These are phyloP conservation scores for Drosophila quadrilineata DNA, from an alignment of 1,140 invertebrate genomes.

Conservation along the genomic window DNA sequence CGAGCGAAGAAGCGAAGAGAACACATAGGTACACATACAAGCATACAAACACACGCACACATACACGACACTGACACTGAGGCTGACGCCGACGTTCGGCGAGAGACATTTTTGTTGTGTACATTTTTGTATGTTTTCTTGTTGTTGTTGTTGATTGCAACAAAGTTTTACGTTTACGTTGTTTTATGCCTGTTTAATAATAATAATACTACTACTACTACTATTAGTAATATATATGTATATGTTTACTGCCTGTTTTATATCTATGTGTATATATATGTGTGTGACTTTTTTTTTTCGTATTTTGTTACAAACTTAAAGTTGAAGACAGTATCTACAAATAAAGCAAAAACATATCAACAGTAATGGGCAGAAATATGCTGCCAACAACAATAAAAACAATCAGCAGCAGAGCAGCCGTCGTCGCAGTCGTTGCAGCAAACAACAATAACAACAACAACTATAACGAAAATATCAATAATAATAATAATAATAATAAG, in stretches of 20 bases:
- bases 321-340: constrained; percentile 17
- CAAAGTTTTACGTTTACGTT: constrained; percentile 35
- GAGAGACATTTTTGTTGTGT: constrained; percentile 61
- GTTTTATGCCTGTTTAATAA: constrained; percentile 55
- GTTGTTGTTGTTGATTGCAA: constrained; percentile 44
- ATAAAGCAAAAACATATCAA: constrained; percentile 32
- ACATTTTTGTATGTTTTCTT: constrained; percentile 63
- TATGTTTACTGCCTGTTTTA: constrained; percentile 53
- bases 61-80: constrained; percentile 25
- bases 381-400: constrained; percentile 56
- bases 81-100: constrained; percentile 32
- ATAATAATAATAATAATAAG: too few species aligned
- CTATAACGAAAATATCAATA: too few species aligned
- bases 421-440: constrained; percentile 14
- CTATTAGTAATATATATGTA: constrained; percentile 15
- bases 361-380: constrained; percentile 61
- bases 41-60: neutral
- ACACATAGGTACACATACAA: constrained; percentile 1
- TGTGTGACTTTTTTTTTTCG: constrained; percentile 44
- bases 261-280: constrained; percentile 42
- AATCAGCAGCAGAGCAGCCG: constrained; percentile 37
- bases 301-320: constrained; percentile 52
- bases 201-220: too few species aligned
- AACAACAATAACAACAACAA: too few species aligned
- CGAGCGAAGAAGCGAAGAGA: neutral